These are phyloP conservation scores for Prionailurus bengalensis DNA, from an alignment of 2,113 vertebrate species.

Conservation along the genomic window DNA sequence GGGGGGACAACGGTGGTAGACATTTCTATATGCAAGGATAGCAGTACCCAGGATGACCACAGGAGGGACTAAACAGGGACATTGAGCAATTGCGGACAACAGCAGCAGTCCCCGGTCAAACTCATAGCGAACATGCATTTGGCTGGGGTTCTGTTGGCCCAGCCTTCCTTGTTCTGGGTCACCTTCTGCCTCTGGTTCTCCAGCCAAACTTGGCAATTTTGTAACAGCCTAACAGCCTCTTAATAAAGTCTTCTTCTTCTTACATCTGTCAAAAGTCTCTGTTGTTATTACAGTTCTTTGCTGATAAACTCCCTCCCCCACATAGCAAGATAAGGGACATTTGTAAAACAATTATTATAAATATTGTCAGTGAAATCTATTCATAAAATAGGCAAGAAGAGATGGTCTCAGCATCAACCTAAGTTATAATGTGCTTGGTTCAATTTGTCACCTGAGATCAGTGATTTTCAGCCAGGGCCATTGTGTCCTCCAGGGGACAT, in stretches of 20 bases:
- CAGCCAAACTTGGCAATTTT: background rate
- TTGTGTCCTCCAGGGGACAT: background rate
- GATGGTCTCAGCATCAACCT: background rate
- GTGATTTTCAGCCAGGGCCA: background rate
- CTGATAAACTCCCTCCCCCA: background rate
- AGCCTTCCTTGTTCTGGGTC: background rate
- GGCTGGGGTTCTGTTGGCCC: background rate
- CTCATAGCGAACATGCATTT: accelerated
- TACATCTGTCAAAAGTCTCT: background rate
- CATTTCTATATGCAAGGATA: background rate
- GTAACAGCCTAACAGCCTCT: background rate
- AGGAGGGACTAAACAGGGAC: background rate
- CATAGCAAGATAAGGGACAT: background rate
- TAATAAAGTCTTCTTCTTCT: background rate
- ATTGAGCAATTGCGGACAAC: accelerated
- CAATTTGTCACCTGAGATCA: slow-evolving; percentile 6
- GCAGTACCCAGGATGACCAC: background rate
- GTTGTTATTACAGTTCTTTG: background rate
- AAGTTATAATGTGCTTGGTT: background rate
- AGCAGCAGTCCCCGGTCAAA: accelerated
- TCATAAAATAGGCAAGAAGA: background rate
- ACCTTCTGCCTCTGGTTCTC: background rate
- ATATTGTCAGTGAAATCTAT: background rate
- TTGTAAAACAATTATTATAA: slow-evolving; percentile 27
- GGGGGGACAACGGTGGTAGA: no score